Evolutionary conservation across 2,888 invertebrate genomes (phyloP).

Genomic region (Agrochola macilenta): DNA sequence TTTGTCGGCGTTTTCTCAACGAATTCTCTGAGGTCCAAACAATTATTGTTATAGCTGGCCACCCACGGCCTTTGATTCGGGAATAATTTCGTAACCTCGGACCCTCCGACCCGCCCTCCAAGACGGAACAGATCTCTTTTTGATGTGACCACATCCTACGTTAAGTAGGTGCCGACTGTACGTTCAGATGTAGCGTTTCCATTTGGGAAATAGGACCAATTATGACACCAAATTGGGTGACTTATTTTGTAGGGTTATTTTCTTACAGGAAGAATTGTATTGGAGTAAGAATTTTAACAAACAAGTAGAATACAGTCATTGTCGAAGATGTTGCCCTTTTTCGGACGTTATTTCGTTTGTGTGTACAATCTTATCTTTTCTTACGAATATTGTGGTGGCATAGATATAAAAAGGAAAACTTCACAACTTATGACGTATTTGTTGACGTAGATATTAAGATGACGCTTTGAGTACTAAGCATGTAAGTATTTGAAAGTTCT

Average conservation of each 20-base stretch:
- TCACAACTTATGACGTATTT: too few relatives aligned
- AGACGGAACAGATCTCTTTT: constrained; percentile 83
- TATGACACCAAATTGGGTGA: not conserved
- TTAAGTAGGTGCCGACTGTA: constrained; percentile 54
- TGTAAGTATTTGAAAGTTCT: not conserved
- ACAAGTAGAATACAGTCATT: not conserved
- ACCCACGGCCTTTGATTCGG: constrained; percentile 76
- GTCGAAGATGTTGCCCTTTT: not conserved
- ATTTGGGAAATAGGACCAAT: not conserved
- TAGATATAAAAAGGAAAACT: too few relatives aligned
- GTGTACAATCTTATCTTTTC: not conserved
- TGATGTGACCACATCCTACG: constrained; percentile 87
- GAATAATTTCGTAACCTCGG: constrained; percentile 80
- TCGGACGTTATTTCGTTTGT: not conserved
- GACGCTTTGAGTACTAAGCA: not conserved
- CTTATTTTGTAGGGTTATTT: not conserved
- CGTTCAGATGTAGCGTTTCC: constrained; percentile 52
- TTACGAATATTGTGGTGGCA: too few relatives aligned
- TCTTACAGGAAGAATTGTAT: not conserved
- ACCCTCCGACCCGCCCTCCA: constrained; percentile 61
- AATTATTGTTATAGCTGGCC: constrained; percentile 87
- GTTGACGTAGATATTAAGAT: not conserved
- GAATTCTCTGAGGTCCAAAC: constrained; percentile 83
- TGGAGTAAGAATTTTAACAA: not conserved
- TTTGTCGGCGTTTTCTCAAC: constrained; percentile 80